A percentile compares a stretch with the other conserved stretches of the same genome.
These are phyloP conservation scores for Polylopha cassiicola DNA, from an alignment of 2,888 invertebrate species.

Conservation along the genomic window DNA sequence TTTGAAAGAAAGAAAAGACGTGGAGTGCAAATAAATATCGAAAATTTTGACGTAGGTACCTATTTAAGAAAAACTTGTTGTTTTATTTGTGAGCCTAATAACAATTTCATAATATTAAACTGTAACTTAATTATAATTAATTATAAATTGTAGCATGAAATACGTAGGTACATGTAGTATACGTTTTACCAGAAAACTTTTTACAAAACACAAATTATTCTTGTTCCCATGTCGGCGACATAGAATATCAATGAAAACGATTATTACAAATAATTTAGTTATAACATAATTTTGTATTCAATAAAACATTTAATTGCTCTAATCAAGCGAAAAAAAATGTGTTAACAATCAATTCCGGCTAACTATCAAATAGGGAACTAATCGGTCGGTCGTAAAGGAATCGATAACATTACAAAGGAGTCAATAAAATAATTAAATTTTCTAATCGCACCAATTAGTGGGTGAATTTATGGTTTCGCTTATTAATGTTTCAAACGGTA, in stretches of 20 bases:
- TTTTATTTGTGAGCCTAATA: too few relatives aligned
- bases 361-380: constrained; percentile 20
- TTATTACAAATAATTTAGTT: constrained; percentile 7
- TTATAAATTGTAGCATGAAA: too few relatives aligned
- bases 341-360: constrained; percentile 21
- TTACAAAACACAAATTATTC: not conserved
- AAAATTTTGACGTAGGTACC: too few relatives aligned
- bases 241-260: constrained; percentile 8
- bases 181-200: too few relatives aligned
- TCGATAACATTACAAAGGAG: constrained; percentile 28
- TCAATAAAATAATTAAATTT: constrained; percentile 29
- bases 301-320: constrained; percentile 17
- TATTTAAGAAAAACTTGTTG: too few relatives aligned
- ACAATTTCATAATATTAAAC: too few relatives aligned
- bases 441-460: constrained; percentile 28
- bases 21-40: too few relatives aligned
- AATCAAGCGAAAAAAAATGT: constrained; percentile 18
- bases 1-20: too few relatives aligned
- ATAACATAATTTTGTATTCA: constrained; percentile 4
- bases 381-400: constrained; percentile 21
- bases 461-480: constrained; percentile 27
- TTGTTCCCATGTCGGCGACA: constrained; percentile 1
- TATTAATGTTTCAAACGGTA: constrained; percentile 25
- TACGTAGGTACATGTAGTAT: too few relatives aligned
- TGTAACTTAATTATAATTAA: too few relatives aligned